A percentile compares a stretch with the other conserved stretches of the same genome.
phyloP scores from a whole-genome alignment of 2,888 invertebrate genomes.

The Folsomia manolachei region DNA sequence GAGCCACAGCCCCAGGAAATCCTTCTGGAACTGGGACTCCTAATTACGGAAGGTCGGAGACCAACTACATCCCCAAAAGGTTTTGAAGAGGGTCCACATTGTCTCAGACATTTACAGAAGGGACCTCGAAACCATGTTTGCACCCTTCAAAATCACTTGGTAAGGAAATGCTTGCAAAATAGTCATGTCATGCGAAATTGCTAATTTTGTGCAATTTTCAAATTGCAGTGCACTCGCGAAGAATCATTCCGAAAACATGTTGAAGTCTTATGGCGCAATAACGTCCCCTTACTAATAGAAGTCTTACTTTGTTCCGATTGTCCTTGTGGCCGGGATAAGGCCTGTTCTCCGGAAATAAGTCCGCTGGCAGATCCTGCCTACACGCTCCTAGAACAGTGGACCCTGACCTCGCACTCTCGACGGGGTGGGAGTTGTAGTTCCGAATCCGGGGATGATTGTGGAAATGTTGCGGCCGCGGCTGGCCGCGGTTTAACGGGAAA shows the following conservation, averaged over 20 bases:
- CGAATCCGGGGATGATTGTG: conserved; percentile 24
- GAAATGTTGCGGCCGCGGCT: conserved; percentile 17
- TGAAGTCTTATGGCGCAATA: conserved; percentile 67
- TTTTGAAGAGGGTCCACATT: conserved; percentile 68
- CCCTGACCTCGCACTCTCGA: conserved; percentile 54
- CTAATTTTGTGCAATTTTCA: conserved; percentile 15
- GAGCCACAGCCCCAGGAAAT: conserved; percentile 56
- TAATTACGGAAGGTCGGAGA: conserved; percentile 64
- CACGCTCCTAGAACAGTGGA: conserved; percentile 76
- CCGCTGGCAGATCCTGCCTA: conserved; percentile 55
- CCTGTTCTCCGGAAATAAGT: conserved; percentile 53
- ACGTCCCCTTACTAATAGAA: conserved; percentile 75
- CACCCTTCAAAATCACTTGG: conserved; percentile 51
- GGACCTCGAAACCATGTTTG: conserved; percentile 52
- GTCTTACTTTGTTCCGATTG: conserved; percentile 74
- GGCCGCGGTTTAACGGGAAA: conserved; percentile 8
- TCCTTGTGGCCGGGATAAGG: conserved; percentile 57
- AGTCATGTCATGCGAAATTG: neutral
- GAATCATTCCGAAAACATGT: conserved; percentile 60
- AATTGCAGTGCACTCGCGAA: conserved; percentile 60
- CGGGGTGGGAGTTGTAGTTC: conserved; percentile 13
- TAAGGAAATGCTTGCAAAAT: conserved; percentile 35
- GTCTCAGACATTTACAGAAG: conserved; percentile 10
- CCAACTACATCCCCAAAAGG: conserved; percentile 56
- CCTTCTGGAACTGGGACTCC: conserved; percentile 61